Evolutionary conservation across 2,888 invertebrate genomes (phyloP), one percentile per base, ranked within the genome.

Genomic region (Acleris sparsana): DNA sequence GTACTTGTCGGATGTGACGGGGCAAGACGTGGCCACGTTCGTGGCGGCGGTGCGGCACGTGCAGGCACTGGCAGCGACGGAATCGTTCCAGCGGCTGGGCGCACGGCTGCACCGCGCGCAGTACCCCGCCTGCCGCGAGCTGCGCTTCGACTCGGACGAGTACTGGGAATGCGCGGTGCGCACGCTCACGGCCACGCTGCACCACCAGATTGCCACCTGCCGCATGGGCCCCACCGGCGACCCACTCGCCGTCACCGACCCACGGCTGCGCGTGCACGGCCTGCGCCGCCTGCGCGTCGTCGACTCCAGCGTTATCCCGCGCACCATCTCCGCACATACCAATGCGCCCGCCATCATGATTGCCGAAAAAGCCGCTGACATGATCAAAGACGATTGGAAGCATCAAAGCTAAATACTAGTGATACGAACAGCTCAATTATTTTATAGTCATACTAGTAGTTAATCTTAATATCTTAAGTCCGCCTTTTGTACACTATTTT

Each of bases 161-260:
- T 96, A 96, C 76, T 96, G 96, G 95, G 94, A 94, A 71, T 96
- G 96, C 79, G 94, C 95, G 2, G 84, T 95, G 11, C 89, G 94
- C 16, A 93, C 93, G 16, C 83, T 94, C 48, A 94, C 95, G 0
- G 93, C 93, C 18, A 94, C 95, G 0, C 83, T 95, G 44, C 95
- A 95, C 75, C 95, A 95, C 80, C 94, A 95, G 73, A 92, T 94
- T 69, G 94, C 94, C 5, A 95, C 96, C 0, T 95, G 95, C 71
- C 95, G 95, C 75, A 96, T 96, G 96, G 96, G 96, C 0, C 94
- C 95, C 0, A 79, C 79, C 0, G 86, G 80, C 0, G 95, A 96
- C 75, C 92, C 93, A 0, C 88, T 85, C 0, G 94, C 95, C 0
- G 95, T 96, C 1, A 95, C 96, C 0, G 94, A 95, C 78, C 92